Percentiles rank a stretch among this genome's conserved stretches.
Evolutionary conservation across 2,888 invertebrate genomes (phyloP).

Genomic region (Oscheius onirici): DNA sequence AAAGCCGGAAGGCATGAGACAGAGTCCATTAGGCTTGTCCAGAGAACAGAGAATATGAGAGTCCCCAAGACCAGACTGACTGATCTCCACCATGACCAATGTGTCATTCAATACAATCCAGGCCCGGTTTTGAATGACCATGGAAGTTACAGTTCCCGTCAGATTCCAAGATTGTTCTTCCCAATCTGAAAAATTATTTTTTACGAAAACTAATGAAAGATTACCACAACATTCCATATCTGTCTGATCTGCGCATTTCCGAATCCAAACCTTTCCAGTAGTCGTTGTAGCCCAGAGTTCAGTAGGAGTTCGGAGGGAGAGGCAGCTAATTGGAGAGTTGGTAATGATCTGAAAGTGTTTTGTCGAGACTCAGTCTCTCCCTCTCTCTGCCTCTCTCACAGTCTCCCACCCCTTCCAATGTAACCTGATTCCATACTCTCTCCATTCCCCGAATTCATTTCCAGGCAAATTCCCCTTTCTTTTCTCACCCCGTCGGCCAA

Average conservation of each 20-base stretch:
- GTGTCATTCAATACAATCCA: slow-evolving; percentile 6
- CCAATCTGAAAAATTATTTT: neutral
- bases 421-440: no score
- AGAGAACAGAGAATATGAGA: slow-evolving; percentile 10
- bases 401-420: no score
- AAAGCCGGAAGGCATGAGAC: neutral
- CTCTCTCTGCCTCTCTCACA: neutral
- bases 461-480: no score
- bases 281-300: slow-evolving; percentile 22
- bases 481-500: no score
- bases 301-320: slow-evolving; percentile 11
- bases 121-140: slow-evolving; percentile 1
- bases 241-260: slow-evolving; percentile 30
- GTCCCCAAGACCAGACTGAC: neutral
- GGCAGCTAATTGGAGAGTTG: slow-evolving; percentile 13
- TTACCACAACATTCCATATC: slow-evolving; percentile 34
- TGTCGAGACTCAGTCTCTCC: no score
- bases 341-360: slow-evolving; percentile 23
- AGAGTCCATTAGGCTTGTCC: neutral
- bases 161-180: neutral
- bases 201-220: neutral
- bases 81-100: slow-evolving; percentile 1
- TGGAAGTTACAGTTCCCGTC: neutral
- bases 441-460: no score
- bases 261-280: slow-evolving; percentile 4